Percentiles rank a stretch among this genome's conserved stretches.
Evolutionary conservation across 2,888 invertebrate genomes (phyloP).

Genomic region (Phrixothrix hirtus): DNA sequence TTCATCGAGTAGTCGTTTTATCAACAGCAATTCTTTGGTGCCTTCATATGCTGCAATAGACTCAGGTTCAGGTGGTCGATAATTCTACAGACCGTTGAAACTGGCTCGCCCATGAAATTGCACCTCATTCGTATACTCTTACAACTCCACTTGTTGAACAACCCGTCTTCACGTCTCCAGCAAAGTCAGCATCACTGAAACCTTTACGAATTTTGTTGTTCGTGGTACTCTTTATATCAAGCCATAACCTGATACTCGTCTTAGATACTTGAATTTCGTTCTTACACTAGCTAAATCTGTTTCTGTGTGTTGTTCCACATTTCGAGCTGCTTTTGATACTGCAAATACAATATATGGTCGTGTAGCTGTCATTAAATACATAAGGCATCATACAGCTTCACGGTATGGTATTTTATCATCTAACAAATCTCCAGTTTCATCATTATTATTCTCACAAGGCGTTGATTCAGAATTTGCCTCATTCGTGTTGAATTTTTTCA

Average conservation of each 20-base stretch:
- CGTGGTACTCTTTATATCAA: no score
- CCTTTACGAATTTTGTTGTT: slow-evolving; percentile 23
- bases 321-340: slow-evolving; percentile 1
- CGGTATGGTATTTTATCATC: slow-evolving; percentile 26
- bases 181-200: slow-evolving; percentile 34
- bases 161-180: slow-evolving; percentile 20
- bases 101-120: slow-evolving; percentile 40
- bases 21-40: slow-evolving; percentile 39
- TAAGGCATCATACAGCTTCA: slow-evolving; percentile 32
- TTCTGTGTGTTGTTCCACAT: slow-evolving; percentile 6
- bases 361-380: slow-evolving; percentile 30
- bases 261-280: slow-evolving; percentile 24
- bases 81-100: slow-evolving; percentile 41
- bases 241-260: slow-evolving; percentile 11
- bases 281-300: slow-evolving; percentile 19
- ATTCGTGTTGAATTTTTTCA: slow-evolving; percentile 30
- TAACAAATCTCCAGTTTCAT: slow-evolving; percentile 8
- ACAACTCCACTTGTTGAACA: slow-evolving; percentile 18
- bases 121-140: slow-evolving; percentile 34
- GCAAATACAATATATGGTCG: slow-evolving; percentile 31
- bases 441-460: slow-evolving; percentile 27
- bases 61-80: slow-evolving; percentile 40
- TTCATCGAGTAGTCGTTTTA: slow-evolving; percentile 35
- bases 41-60: slow-evolving; percentile 41
- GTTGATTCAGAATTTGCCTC: slow-evolving; percentile 33